Evolutionary conservation across 2,888 invertebrate genomes (phyloP), one percentile per base, ranked within the genome.

Genomic region (Agriopis marginaria): DNA sequence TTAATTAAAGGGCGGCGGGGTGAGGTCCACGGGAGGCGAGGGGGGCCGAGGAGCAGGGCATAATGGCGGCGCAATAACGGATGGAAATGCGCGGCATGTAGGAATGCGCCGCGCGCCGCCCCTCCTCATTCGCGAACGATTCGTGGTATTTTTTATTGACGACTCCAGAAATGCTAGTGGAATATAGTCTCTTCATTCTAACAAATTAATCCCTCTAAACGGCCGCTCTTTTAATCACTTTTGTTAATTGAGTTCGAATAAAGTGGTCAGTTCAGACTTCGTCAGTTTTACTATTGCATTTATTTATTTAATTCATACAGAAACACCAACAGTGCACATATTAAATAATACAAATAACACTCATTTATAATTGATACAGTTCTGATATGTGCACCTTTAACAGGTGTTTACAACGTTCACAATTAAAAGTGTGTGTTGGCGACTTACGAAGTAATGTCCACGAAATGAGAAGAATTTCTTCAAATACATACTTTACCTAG

Each of bases 11-110:
- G 92, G 89, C 92, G 90, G 86, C 87, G 86, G 89, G 90, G 86
- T 80, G 89, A 86, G 82, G 82, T 78, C 81, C 83, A 84, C 81
- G 80, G 86, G 82, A 84, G 79, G 77, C 84, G 80, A 82, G 77
- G 85, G 87, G 85, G 84, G 80, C 75, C 80, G 87, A 87, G 86
- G 86, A 89, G 88, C 89, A 89, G 86, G 92, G 92, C 88, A 93
- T 93, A 93, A 94, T 94, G 92, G 92, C 92, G 91, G 92, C 93
- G 93, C 93, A 94, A 94, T 94, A 94, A 93, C 91, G 93, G 93
- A 94, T 93, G 93, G 93, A 94, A 93, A 93, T 94, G 93, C 92
- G 91, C 91, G 94, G 94, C 92, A 94, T 93, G 93, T 93, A 91
- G 94, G 94, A 94, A 94, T 93, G 92, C 92, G 92, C 91, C 92